phyloP scores from a whole-genome alignment of 2,113 vertebrate species.

The Poicephalus gulielmi region DNA sequence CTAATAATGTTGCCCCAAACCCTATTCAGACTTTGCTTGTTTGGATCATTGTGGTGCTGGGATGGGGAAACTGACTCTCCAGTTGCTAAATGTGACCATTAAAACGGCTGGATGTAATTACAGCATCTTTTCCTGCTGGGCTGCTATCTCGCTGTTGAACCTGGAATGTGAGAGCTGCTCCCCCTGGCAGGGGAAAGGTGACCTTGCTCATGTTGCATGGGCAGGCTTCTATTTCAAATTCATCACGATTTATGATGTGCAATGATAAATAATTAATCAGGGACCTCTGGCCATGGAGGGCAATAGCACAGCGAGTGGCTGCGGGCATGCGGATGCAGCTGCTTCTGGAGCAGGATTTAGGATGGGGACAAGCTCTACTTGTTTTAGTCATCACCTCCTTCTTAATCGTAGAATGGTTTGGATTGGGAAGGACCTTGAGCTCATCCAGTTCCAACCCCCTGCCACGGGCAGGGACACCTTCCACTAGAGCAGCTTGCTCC shows the following conservation, averaged over 20 bases:
- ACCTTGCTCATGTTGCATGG: background rate
- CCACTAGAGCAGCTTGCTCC: no score
- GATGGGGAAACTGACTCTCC: background rate
- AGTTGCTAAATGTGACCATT: background rate
- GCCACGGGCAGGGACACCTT: background rate
- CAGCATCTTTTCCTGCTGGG: background rate
- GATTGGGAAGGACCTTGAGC: background rate
- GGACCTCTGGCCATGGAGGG: background rate
- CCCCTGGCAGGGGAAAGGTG: background rate
- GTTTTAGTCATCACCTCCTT: background rate
- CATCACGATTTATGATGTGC: background rate
- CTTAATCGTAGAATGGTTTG: background rate
- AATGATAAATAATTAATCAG: background rate
- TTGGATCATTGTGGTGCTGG: background rate
- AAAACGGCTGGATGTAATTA: background rate
- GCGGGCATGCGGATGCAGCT: fast-evolving
- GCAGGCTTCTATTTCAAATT: background rate
- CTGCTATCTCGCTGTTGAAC: background rate
- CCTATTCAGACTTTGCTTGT: background rate
- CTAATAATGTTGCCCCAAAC: background rate
- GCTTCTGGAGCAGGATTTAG: background rate
- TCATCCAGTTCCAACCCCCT: background rate
- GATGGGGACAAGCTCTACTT: background rate
- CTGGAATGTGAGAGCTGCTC: background rate
- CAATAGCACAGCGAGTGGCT: fast-evolving